Percentiles rank a stretch among this genome's conserved stretches.
Conservation (phyloP, 1,140 invertebrate genomes). For the Lordiphosa collinella region DNA sequence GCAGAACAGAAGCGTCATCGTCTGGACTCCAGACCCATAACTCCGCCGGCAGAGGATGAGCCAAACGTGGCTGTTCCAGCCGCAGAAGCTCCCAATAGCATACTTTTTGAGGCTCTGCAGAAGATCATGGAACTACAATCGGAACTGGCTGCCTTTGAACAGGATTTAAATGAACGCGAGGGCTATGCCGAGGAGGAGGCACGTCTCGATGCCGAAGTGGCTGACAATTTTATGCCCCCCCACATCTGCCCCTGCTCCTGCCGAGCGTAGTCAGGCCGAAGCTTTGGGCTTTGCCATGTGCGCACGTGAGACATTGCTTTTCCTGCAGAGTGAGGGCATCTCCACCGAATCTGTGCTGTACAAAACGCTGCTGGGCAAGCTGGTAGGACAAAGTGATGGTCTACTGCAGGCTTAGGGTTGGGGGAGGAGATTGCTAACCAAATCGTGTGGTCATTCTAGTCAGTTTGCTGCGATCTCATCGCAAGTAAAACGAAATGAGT, state of each 20-base stretch:
- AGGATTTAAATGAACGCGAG: slow-evolving; percentile 55
- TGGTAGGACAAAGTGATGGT: slow-evolving; percentile 62
- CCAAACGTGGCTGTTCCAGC: slow-evolving; percentile 6
- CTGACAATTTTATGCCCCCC: slow-evolving; percentile 35
- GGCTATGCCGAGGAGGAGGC: slow-evolving; percentile 37
- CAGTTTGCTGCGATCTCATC: slow-evolving; percentile 66
- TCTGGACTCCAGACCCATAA: slow-evolving; percentile 18
- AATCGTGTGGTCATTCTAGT: slow-evolving; percentile 42
- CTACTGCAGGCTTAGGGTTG: slow-evolving; percentile 43
- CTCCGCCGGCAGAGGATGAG: slow-evolving; percentile 33
- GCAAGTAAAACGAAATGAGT: slow-evolving; percentile 43
- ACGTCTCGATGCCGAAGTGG: slow-evolving; percentile 45
- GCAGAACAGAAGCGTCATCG: slow-evolving; percentile 46
- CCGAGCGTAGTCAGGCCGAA: slow-evolving; percentile 57
- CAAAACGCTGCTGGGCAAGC: slow-evolving; percentile 55
- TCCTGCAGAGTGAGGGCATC: slow-evolving; percentile 66
- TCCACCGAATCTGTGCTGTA: slow-evolving; percentile 65
- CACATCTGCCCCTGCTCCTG: slow-evolving; percentile 1
- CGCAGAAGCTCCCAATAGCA: slow-evolving; percentile 38
- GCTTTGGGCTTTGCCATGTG: slow-evolving; percentile 74
- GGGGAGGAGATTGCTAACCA: not conserved
- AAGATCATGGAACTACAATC: slow-evolving; percentile 72
- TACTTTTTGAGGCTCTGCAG: slow-evolving; percentile 65
- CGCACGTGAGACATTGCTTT: slow-evolving; percentile 67
- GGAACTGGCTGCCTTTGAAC: slow-evolving; percentile 65